Evolutionary conservation across 2,113 vertebrate species (phyloP).

Genomic region (Lamprotornis superbus): DNA sequence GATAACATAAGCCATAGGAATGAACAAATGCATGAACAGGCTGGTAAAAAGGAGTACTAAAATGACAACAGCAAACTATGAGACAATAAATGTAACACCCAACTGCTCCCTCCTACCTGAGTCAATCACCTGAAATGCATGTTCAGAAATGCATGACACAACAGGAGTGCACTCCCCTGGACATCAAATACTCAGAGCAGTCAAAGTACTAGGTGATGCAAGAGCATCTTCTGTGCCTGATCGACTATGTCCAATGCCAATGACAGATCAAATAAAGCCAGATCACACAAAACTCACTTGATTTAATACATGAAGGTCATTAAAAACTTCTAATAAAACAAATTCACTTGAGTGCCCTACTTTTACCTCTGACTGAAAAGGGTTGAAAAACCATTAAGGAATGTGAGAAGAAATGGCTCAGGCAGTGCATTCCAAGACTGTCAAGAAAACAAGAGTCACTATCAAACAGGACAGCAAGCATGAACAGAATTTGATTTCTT

Average conservation of each 20-base stretch:
- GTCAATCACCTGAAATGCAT: not conserved
- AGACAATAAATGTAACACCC: not conserved
- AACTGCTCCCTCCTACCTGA: not conserved
- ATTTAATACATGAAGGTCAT: not conserved
- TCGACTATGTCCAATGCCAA: not conserved
- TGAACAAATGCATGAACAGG: not conserved
- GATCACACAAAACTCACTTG: not conserved
- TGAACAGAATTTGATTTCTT: not conserved
- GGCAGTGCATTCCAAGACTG: not conserved
- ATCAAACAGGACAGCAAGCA: not conserved
- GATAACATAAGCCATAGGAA: slow-evolving; percentile 24
- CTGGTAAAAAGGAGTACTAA: not conserved
- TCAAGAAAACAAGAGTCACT: not conserved
- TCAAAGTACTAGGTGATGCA: not conserved
- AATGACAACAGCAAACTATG: not conserved
- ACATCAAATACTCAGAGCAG: not conserved
- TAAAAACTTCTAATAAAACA: not conserved
- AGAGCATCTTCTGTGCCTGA: not conserved
- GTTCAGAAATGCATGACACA: not conserved
- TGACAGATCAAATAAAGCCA: not conserved
- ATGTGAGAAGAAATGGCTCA: not conserved
- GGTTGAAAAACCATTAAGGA: not conserved
- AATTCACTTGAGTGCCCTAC: not conserved
- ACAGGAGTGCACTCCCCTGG: not conserved
- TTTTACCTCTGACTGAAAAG: not conserved